Percentiles rank a stretch among this genome's conserved stretches.
Evolutionary conservation across 2,888 invertebrate species (phyloP).

Genomic region (Drosophila rellima): DNA sequence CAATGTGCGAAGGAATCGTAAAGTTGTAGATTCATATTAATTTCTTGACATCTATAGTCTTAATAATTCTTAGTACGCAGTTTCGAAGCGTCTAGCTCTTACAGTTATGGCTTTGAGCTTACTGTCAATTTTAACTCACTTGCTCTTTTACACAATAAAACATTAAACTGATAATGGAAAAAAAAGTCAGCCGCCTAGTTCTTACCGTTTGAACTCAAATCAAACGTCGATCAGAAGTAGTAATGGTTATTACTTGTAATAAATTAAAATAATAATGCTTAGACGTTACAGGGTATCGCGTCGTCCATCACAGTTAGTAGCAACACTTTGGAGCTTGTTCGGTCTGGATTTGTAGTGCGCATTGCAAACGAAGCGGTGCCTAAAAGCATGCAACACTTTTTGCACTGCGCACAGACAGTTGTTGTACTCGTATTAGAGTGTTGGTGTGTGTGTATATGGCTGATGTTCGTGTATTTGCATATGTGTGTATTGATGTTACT

Average conservation of each 20-base stretch:
- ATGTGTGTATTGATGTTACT: constrained; percentile 25
- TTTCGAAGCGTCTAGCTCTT: too few relatives aligned
- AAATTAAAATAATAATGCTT: neutral
- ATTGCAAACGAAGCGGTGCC: constrained; percentile 23
- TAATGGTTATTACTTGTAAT: too few relatives aligned
- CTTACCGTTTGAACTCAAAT: neutral
- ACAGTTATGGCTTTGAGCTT: too few relatives aligned
- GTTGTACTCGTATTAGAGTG: constrained; percentile 7
- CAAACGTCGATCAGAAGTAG: too few relatives aligned
- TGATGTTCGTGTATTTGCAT: constrained; percentile 26
- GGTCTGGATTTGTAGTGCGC: constrained; percentile 1
- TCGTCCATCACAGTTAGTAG: neutral
- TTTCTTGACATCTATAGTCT: too few relatives aligned
- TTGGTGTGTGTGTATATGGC: constrained; percentile 10
- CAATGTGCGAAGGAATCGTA: neutral
- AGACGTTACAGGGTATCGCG: neutral
- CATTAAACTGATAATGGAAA: too few relatives aligned
- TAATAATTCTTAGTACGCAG: too few relatives aligned
- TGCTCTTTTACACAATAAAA: too few relatives aligned
- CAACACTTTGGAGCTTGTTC: neutral
- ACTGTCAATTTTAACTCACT: too few relatives aligned
- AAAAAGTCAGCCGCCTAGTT: neutral
- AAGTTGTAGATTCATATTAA: neutral
- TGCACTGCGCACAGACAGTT: constrained; percentile 28
- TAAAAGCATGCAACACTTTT: constrained; percentile 55